A percentile compares a stretch with the other conserved stretches of the same genome.
Conservation (phyloP, 2,113 vertebrate species). For the Melanostigma gelatinosum region DNA sequence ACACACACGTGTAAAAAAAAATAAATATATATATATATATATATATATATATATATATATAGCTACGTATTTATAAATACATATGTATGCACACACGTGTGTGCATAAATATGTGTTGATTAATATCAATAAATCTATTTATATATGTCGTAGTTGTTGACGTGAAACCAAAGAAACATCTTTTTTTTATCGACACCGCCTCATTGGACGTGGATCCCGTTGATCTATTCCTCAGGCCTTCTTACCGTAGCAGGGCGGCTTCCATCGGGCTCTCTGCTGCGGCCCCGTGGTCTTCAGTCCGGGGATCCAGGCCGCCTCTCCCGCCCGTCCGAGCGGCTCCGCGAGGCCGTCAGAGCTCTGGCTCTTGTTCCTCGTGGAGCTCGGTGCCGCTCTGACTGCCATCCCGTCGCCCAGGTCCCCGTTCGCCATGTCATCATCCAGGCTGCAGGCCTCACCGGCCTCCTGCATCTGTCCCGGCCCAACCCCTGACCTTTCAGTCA, state of each 20-base stretch:
- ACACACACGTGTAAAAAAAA: too few species aligned
- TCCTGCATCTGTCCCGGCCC: constrained; percentile 60
- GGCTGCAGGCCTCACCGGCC: constrained; percentile 1
- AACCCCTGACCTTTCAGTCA: not conserved
- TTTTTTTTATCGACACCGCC: too few species aligned
- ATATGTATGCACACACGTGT: too few species aligned
- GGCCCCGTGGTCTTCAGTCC: constrained; percentile 49
- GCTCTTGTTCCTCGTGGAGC: constrained; percentile 41
- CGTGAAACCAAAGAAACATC: too few species aligned
- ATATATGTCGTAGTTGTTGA: too few species aligned
- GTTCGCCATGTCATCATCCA: constrained; percentile 88
- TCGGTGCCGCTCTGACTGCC: constrained; percentile 73
- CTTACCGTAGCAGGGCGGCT: constrained; percentile 75
- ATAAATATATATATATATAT: too few species aligned
- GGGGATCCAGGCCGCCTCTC: constrained; percentile 51
- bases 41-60: too few species aligned
- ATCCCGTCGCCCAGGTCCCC: constrained; percentile 91
- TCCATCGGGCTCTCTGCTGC: constrained; percentile 26
- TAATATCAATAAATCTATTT: too few species aligned
- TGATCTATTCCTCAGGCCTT: not conserved
- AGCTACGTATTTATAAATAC: too few species aligned
- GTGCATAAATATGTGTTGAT: too few species aligned
- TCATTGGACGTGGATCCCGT: too few species aligned
- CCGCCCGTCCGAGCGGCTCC: constrained; percentile 19
- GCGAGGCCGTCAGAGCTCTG: constrained; percentile 6